Percentiles rank a stretch among this genome's conserved stretches.
Evolutionary conservation across 2,797 vertebrate species (phyloP).

Genomic region (Lycodopsis pacificus): DNA sequence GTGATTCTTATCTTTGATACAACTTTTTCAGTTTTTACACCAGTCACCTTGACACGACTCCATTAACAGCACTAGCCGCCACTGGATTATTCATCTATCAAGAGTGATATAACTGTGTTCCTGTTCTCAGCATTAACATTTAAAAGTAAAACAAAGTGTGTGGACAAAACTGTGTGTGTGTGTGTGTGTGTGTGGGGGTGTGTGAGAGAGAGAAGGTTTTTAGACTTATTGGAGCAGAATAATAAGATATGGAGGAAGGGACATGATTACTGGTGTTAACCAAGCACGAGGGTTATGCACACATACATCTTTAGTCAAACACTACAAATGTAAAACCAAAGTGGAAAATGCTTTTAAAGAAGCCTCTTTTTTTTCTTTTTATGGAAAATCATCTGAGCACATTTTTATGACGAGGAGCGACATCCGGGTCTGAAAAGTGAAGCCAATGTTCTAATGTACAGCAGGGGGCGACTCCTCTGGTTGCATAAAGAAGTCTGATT

Average conservation of each 20-base stretch:
- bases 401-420: not conserved
- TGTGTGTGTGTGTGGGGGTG: not conserved
- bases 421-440: not conserved
- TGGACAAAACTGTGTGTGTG: no score
- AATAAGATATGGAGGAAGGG: constrained; percentile 50
- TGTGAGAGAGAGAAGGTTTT: constrained; percentile 15
- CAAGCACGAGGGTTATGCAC: constrained; percentile 32
- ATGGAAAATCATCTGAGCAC: not conserved
- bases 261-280: constrained; percentile 48
- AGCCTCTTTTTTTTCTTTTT: constrained; percentile 1
- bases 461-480: not conserved
- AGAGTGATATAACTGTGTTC: constrained; percentile 14
- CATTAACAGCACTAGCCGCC: constrained; percentile 6
- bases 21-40: constrained; percentile 42
- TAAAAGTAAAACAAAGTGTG: no score
- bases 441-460: not conserved
- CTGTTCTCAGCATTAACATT: constrained; percentile 20
- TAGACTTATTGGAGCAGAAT: constrained; percentile 60
- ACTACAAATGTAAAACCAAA: constrained; percentile 23
- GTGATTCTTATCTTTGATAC: constrained; percentile 37
- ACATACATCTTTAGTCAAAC: constrained; percentile 33
- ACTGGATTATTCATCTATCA: constrained; percentile 44
- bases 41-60: constrained; percentile 39
- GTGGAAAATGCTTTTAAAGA: constrained; percentile 28
- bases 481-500: not conserved